These are phyloP conservation scores for Linnaemya vulpina DNA, from an alignment of 2,888 invertebrate species.

Conservation along the genomic window DNA sequence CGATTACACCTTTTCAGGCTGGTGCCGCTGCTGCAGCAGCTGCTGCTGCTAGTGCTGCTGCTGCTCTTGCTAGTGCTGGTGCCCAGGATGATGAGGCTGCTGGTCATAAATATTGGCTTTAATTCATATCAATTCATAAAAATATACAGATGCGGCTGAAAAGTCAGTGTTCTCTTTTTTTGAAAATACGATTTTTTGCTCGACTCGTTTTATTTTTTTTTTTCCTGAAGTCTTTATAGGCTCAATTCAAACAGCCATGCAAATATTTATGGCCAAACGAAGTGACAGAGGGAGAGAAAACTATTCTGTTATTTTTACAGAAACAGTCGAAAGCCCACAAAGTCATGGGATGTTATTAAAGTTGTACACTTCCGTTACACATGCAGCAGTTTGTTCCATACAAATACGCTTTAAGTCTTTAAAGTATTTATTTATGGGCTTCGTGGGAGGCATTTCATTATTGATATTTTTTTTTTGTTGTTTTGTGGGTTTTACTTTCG, in stretches of 20 bases:
- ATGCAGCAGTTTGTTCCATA: not conserved
- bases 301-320: slow-evolving; percentile 25
- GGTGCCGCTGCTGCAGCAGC: slow-evolving; percentile 27
- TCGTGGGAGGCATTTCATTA: slow-evolving; percentile 64
- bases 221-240: slow-evolving; percentile 32
- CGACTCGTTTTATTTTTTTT: too few relatives aligned
- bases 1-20: slow-evolving; percentile 49
- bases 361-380: not conserved
- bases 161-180: not conserved
- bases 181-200: too few relatives aligned
- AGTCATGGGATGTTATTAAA: slow-evolving; percentile 23
- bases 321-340: slow-evolving; percentile 30
- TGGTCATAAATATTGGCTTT: slow-evolving; percentile 37
- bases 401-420: not conserved
- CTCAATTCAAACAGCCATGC: slow-evolving; percentile 5
- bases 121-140: slow-evolving; percentile 11
- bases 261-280: slow-evolving; percentile 51
- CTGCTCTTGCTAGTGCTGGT: slow-evolving; percentile 24
- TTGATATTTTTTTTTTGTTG: not conserved
- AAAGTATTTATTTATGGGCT: slow-evolving; percentile 37
- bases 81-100: slow-evolving; percentile 13
- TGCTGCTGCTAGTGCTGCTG: not conserved
- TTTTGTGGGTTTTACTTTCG: not conserved
- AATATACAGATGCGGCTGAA: not conserved
- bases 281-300: not conserved